Conservation (phyloP, 2,797 vertebrate species). For the Poliocrania exsul region DNA sequence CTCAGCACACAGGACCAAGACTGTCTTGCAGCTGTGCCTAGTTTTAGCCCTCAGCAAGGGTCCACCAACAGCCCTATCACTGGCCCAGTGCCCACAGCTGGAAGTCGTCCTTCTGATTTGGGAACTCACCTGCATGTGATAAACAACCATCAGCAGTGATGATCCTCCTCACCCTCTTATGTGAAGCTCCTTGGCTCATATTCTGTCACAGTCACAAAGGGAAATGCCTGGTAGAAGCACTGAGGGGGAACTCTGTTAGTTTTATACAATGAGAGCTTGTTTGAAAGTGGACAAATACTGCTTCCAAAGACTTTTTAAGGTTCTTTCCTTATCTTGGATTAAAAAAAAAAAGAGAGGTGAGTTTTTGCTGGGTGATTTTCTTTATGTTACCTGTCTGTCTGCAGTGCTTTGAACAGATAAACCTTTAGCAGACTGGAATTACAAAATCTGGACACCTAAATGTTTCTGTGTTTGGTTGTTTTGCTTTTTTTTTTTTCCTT, state of each 20-base stretch:
- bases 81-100: neutral
- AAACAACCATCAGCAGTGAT: fast-evolving
- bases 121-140: neutral
- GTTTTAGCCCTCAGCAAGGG: neutral
- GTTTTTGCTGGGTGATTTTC: neutral
- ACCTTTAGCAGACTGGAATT: neutral
- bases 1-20: neutral
- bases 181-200: fast-evolving
- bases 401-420: fast-evolving
- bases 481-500: neutral
- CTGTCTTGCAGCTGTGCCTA: neutral
- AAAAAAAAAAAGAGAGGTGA: neutral
- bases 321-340: fast-evolving
- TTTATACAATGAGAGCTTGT: fast-evolving
- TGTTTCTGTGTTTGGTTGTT: neutral
- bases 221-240: fast-evolving
- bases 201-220: fast-evolving
- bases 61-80: neutral
- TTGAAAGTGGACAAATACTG: fast-evolving
- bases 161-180: neutral
- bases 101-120: neutral
- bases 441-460: neutral
- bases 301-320: fast-evolving
- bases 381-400: neutral
- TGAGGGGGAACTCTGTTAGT: fast-evolving